Evolutionary conservation across 2,797 vertebrate species (phyloP), one percentile per base, ranked within the genome.

Genomic region (Bradypus variegatus): DNA sequence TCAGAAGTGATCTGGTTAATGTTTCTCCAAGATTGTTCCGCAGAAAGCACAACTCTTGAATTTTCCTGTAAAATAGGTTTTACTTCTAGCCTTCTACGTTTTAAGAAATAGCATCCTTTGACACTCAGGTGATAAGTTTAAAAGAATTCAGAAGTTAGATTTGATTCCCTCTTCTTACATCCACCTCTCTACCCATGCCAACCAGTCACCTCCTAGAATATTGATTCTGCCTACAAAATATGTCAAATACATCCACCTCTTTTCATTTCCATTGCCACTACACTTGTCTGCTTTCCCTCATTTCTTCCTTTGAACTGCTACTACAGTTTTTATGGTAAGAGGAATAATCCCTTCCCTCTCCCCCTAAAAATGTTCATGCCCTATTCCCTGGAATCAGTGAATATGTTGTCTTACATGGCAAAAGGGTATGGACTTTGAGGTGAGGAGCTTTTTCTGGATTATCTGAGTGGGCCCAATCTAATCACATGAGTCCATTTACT

Each of bases 31-130:
- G 50, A 29, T 8, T 82, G 25, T 83, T 48, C 60, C 16, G 65
- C 12, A 58, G 79, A 69, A 91, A 94, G 73, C 5, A 89, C 60
- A 77, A 76, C n/a, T 70, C 65, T 27, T 55, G n/a, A 67, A 53
- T 93, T 93, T 84, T 81, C 16, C n/a, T 62, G 41, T 85, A 69
- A 76, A 76, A 65, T 60, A 75, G 23, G 19, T 73, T 90, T 93
- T 9, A 69, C 25, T 81, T 45, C 31, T 0, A 13, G 58, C 6
- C 48, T 76, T 86, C 31, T 82, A 79, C 55, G 62, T 88, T 81
- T 83, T 62, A 21, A 69, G 29, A 89, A 86, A 85, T 41, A 67
- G 18, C 6, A 27, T 53, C 25, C 36, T 15, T 36, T 77, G 70
- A 23, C 9, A 81, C 53, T 89, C 48, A 73, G 55, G 41, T 91